A percentile compares a stretch with the other conserved stretches of the same genome.
Conservation (phyloP, 1,140 invertebrate species). For the Bicyclus anynana region DNA sequence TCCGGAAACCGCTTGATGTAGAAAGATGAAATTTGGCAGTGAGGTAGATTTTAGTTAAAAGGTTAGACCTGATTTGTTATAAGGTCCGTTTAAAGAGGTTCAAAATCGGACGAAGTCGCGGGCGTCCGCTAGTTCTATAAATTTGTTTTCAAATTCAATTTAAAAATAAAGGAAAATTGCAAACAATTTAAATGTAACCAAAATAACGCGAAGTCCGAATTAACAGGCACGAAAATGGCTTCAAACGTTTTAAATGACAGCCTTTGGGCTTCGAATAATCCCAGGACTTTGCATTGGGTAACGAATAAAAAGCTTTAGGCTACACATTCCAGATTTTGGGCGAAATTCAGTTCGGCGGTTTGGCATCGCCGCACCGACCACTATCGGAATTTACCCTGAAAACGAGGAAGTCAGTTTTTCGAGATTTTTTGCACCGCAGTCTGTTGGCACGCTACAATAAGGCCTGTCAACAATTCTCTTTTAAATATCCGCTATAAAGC, state of each 20-base stretch:
- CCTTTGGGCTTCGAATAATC: background rate
- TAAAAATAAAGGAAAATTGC: too few relatives aligned
- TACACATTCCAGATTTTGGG: slow-evolving; percentile 7
- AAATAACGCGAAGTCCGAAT: background rate
- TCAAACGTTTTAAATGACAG: background rate
- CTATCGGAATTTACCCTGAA: slow-evolving; percentile 22
- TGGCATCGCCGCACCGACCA: slow-evolving; percentile 10
- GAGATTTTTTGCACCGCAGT: slow-evolving; percentile 34
- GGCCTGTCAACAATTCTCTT: slow-evolving; percentile 26
- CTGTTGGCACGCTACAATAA: slow-evolving; percentile 34
- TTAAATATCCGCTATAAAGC: slow-evolving; percentile 26
- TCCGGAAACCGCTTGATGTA: too few relatives aligned
- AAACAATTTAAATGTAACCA: too few relatives aligned
- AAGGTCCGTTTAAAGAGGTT: too few relatives aligned
- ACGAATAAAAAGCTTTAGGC: slow-evolving; percentile 2
- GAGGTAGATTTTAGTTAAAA: too few relatives aligned
- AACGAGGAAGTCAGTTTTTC: slow-evolving; percentile 16
- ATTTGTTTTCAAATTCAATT: too few relatives aligned
- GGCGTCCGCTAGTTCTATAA: too few relatives aligned
- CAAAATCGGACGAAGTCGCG: too few relatives aligned
- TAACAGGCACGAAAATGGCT: background rate
- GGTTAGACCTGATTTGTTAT: too few relatives aligned
- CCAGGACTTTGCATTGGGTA: background rate
- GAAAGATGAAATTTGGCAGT: too few relatives aligned
- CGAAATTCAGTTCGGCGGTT: slow-evolving; percentile 11